A percentile compares a stretch with the other conserved stretches of the same genome.
Evolutionary conservation across 1,140 invertebrate genomes (phyloP).

Genomic region (Chironomus tepperi): DNA sequence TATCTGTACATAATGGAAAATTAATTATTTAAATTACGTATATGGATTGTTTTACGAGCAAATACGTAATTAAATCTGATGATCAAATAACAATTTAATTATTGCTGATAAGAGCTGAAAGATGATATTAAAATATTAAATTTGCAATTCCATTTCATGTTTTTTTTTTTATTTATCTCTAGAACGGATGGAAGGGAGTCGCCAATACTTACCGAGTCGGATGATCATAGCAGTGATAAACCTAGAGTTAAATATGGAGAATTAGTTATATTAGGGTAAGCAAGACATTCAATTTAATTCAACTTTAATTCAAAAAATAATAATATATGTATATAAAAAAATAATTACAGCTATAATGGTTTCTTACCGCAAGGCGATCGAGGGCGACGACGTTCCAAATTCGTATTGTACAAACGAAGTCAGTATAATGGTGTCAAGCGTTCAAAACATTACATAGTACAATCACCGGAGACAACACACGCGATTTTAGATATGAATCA

Average conservation of each 20-base stretch:
- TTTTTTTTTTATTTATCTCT: background rate
- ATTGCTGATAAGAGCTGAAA: background rate
- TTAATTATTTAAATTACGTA: background rate
- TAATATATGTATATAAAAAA: too few species aligned
- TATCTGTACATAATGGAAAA: background rate
- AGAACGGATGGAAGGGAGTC: constrained; percentile 62
- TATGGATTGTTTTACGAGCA: too few species aligned
- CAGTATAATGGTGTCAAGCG: constrained; percentile 87
- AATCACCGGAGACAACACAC: constrained; percentile 79
- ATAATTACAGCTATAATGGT: constrained; percentile 83
- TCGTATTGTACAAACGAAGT: constrained; percentile 75
- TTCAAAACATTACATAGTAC: constrained; percentile 91
- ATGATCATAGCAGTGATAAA: constrained; percentile 56
- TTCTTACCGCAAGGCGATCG: constrained; percentile 85
- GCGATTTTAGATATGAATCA: constrained; percentile 83
- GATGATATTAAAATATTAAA: background rate
- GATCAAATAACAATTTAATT: background rate
- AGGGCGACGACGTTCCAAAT: constrained; percentile 86
- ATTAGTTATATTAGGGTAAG: constrained; percentile 87
- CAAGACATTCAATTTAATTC: constrained; percentile 29
- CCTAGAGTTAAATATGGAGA: constrained; percentile 81
- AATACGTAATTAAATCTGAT: background rate
- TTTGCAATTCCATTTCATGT: background rate
- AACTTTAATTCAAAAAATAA: background rate
- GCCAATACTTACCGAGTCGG: constrained; percentile 55